A percentile compares a stretch with the other conserved stretches of the same genome.
phyloP scores from a whole-genome alignment of 2,888 invertebrate species.

The Phlogophora meticulosa region DNA sequence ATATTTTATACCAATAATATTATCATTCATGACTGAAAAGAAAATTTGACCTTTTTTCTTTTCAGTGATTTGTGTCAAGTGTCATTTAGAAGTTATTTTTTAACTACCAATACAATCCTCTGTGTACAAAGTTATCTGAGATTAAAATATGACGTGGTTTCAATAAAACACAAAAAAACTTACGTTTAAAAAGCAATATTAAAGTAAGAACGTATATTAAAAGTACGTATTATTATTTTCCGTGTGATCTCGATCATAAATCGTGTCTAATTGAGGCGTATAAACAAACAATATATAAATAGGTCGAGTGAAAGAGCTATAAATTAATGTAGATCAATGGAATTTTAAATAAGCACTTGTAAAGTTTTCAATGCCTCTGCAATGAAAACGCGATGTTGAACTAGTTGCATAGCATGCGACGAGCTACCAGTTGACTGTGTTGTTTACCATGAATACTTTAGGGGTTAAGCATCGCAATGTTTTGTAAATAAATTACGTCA shows the following conservation, averaged over 20 bases:
- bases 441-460: slow-evolving; percentile 21
- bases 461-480: slow-evolving; percentile 13
- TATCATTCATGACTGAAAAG: too few species aligned
- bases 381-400: slow-evolving; percentile 20
- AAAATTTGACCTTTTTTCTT: too few species aligned
- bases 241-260: slow-evolving; percentile 57
- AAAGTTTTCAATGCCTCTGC: slow-evolving; percentile 10
- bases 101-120: too few species aligned
- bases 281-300: slow-evolving; percentile 55
- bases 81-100: too few species aligned
- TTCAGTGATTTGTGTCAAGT: too few species aligned
- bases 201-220: slow-evolving; percentile 15
- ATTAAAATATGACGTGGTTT: too few species aligned
- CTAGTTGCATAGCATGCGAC: slow-evolving; percentile 45
- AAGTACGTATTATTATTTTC: slow-evolving; percentile 27
- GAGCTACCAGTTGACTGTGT: slow-evolving; percentile 7
- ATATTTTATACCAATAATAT: too few species aligned
- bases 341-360: slow-evolving; percentile 11
- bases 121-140: too few species aligned
- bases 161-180: too few species aligned
- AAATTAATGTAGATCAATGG: slow-evolving; percentile 51
- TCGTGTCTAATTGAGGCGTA: slow-evolving; percentile 41
- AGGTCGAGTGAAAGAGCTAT: slow-evolving; percentile 40
- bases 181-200: slow-evolving; percentile 24
- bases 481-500: slow-evolving; percentile 6